phyloP scores from a whole-genome alignment of 2,113 vertebrate genomes.

The Boulengerochromis microlepis region DNA sequence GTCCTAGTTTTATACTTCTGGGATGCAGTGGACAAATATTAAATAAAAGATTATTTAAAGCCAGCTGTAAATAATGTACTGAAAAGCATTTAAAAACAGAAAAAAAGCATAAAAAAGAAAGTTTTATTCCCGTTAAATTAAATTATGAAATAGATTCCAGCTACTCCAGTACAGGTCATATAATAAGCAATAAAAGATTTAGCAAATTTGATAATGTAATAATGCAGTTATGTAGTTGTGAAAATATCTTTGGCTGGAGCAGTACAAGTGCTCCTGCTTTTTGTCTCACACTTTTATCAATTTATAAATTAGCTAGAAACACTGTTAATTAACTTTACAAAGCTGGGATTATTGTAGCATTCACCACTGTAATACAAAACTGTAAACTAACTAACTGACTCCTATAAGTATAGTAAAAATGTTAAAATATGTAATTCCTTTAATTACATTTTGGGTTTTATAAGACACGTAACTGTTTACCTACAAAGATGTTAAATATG shows the following conservation, averaged over 20 bases:
- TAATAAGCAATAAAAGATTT: background rate
- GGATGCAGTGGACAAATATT: background rate
- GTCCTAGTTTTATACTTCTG: background rate
- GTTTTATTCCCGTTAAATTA: background rate
- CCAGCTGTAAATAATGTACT: background rate
- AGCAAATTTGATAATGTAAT: accelerated
- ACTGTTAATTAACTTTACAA: background rate
- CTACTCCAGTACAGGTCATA: background rate
- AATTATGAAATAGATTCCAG: background rate
- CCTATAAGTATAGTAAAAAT: background rate
- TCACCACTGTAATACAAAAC: background rate
- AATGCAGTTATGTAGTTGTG: background rate
- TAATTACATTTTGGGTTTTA: background rate
- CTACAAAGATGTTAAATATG: background rate
- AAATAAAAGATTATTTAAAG: background rate
- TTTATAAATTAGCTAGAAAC: background rate
- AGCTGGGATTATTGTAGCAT: background rate
- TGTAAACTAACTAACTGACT: background rate
- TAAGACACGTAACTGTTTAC: background rate
- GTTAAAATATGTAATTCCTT: background rate
- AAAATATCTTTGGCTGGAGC: accelerated
- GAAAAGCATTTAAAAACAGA: background rate
- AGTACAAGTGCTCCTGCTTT: accelerated
- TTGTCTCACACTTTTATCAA: background rate
- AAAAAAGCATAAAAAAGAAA: background rate